phyloP scores from a whole-genome alignment of 1,140 invertebrate genomes.

The Branchinecta lynchi region DNA sequence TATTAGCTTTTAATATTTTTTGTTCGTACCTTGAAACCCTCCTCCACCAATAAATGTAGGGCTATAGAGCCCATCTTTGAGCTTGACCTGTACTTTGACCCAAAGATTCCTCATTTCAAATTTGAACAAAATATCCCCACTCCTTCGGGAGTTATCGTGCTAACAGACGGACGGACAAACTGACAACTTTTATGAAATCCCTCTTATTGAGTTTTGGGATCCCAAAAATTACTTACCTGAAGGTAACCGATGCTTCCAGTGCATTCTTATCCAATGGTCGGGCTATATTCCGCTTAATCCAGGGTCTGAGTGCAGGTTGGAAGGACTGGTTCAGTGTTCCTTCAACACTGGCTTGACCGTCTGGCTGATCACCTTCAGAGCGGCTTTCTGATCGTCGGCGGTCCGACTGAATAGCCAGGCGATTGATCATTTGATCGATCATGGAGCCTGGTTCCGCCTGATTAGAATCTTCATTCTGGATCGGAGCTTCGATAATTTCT shows the following conservation, averaged over 20 bases:
- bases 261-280: background rate
- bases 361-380: background rate
- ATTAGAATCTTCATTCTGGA: background rate
- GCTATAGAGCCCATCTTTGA: too few species aligned
- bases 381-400: background rate
- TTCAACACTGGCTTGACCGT: background rate
- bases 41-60: too few species aligned
- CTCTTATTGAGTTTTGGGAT: too few species aligned
- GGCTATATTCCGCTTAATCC: background rate
- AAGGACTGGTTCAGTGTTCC: background rate
- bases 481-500: background rate
- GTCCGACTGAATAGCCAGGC: conserved; percentile 38
- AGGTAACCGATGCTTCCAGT: background rate
- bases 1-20: too few species aligned
- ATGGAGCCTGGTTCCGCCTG: conserved; percentile 40
- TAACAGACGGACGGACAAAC: too few species aligned
- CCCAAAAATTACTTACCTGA: background rate
- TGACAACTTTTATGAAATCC: too few species aligned
- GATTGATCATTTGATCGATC: conserved; percentile 55
- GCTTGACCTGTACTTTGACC: too few species aligned
- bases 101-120: too few species aligned
- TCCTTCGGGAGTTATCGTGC: too few species aligned
- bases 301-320: background rate
- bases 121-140: too few species aligned
- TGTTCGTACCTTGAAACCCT: too few species aligned